Conservation (phyloP, 2,888 invertebrate species). For the Trileptium ribeirensis region DNA sequence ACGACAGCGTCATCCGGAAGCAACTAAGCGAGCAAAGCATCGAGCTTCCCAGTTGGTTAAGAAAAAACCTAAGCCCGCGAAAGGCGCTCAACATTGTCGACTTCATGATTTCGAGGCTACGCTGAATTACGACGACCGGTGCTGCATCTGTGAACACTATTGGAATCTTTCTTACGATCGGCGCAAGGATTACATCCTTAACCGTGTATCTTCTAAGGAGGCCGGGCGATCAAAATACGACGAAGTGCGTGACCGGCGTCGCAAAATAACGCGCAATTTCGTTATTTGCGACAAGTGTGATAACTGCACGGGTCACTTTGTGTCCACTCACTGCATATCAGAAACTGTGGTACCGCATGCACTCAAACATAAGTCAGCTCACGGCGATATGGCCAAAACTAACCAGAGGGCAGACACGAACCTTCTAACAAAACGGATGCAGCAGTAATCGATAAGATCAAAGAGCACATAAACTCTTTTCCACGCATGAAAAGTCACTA, state of each 20-base stretch:
- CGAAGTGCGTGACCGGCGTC: too few relatives aligned
- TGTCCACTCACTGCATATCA: not conserved
- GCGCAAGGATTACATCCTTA: slow-evolving; percentile 13
- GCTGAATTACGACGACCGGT: too few relatives aligned
- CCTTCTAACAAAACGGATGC: slow-evolving; percentile 7
- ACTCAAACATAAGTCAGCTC: not conserved
- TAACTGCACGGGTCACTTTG: not conserved
- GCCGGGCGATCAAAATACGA: not conserved
- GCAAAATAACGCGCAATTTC: too few relatives aligned
- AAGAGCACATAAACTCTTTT: slow-evolving; percentile 20
- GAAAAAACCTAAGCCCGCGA: too few relatives aligned
- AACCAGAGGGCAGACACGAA: not conserved
- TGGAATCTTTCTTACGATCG: not conserved
- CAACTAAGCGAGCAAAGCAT: too few relatives aligned
- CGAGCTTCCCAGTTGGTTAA: too few relatives aligned
- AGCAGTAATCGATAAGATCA: not conserved
- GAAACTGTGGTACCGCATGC: not conserved
- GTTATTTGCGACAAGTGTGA: not conserved
- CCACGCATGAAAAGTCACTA: slow-evolving; percentile 19
- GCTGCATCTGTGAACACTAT: not conserved
- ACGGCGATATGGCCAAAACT: not conserved
- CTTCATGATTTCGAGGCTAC: too few relatives aligned
- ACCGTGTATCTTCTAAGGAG: not conserved
- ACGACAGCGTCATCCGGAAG: too few relatives aligned
- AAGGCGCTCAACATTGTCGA: too few relatives aligned